A percentile compares a stretch with the other conserved stretches of the same genome.
phyloP scores from a whole-genome alignment of 2,113 vertebrate species.

The Forbesichthys agassizii region DNA sequence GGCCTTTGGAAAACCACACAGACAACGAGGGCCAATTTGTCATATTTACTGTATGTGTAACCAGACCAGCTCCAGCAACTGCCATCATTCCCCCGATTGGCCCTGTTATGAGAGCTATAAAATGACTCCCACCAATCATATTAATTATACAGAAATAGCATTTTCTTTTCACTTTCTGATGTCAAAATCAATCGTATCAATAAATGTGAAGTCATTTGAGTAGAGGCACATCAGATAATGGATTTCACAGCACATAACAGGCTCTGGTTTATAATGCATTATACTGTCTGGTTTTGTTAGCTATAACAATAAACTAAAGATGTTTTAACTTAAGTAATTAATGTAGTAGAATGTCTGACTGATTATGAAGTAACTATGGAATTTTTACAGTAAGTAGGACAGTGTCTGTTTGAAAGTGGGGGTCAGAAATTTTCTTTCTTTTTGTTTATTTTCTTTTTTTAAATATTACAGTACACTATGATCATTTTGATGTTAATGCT shows the following conservation, averaged over 20 bases:
- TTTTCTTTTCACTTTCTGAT: constrained; percentile 32
- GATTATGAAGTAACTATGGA: too few relatives aligned
- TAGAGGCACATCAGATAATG: constrained; percentile 6
- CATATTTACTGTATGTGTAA: constrained; percentile 52
- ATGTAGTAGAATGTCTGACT: too few relatives aligned
- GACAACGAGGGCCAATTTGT: constrained; percentile 59
- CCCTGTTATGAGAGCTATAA: constrained; percentile 42
- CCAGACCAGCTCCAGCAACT: constrained; percentile 34
- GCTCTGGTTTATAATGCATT: too few relatives aligned
- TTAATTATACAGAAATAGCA: constrained; percentile 37
- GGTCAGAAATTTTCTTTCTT: too few relatives aligned
- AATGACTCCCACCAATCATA: constrained; percentile 25
- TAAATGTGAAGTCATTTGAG: constrained; percentile 39
- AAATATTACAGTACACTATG: too few relatives aligned
- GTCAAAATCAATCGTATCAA: constrained; percentile 46
- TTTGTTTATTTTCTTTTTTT: too few relatives aligned
- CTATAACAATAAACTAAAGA: too few relatives aligned
- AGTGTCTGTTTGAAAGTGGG: too few relatives aligned
- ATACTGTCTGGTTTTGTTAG: too few relatives aligned
- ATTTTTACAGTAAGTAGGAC: neutral
- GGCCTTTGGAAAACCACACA: constrained; percentile 51
- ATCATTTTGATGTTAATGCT: too few relatives aligned
- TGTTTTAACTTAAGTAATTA: too few relatives aligned
- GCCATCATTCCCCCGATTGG: constrained; percentile 47
- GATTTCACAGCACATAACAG: constrained; percentile 16